Base-by-base conservation (phyloP, 2,888 invertebrate species). In the Ischnura elegans region DNA sequence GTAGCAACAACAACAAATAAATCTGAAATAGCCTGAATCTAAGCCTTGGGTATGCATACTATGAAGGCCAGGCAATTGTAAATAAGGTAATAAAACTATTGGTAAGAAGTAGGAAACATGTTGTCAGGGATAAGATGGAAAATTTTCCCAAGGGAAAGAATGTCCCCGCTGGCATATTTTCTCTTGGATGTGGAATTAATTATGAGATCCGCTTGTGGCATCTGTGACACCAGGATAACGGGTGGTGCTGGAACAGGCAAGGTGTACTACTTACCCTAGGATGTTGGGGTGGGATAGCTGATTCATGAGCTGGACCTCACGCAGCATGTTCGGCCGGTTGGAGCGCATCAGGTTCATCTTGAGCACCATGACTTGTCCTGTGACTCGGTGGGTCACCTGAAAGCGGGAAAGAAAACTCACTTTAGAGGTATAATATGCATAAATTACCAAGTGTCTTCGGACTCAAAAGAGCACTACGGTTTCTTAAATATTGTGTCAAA, bases 241-340 rank as follows among this genome's bases (percentile, higher is more conserved):
- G 36, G 76, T 76, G 36, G 36, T 76, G 29, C 36, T 36, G 76
- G 76, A 76, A 90, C 66, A 25, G 93, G 29, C 51, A 61, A 94
- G 47, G 61, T 46, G 47, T 66, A 51, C n/a, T 19, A 95, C 96
- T 96, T 96, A 98, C 98, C 98, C 98, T 95, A 99, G 97, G 96
- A 99, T 99, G 96, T 99, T 99, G 94, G 98, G 98, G 97, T 99
- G 99, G 95, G 98, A 98, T 95, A 99, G 97, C 95, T 98, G 98
- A 96, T 99, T 99, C 98, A 99, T 98, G 95, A 99, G 97, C 96
- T 99, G 99, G 95, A 99, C 99, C 97, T 99, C 99, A 95, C 99
- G 98, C 95, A 99, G 97, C 98, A 99, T 99, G 96, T 98, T 99
- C 95, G 98, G 98, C 95, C 99, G 97, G 97, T 99, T 99, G 95